These are phyloP conservation scores for Phocoena phocoena DNA, from an alignment of 2,113 vertebrate species.

Conservation along the genomic window DNA sequence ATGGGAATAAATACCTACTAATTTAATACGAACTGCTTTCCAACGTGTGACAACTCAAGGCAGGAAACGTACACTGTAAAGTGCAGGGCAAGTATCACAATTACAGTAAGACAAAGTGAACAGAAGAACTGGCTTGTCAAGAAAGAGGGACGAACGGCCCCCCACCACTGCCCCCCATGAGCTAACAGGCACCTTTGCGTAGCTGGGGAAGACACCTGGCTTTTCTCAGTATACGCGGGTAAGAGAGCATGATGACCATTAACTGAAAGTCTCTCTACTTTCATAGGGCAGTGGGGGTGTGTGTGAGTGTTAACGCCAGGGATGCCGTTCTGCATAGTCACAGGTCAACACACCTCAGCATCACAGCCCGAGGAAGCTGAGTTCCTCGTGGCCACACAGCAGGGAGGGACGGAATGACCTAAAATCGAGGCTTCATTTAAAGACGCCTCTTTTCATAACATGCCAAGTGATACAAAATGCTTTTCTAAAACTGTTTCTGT, in stretches of 20 bases:
- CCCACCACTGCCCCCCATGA: no score
- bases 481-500: background rate
- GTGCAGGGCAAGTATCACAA: background rate
- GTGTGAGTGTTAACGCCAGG: no score
- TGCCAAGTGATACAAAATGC: accelerated
- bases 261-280: background rate
- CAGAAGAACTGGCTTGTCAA: no score
- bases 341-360: no score
- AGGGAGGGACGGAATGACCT: background rate
- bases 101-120: accelerated
- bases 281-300: no score
- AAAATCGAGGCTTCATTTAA: background rate
- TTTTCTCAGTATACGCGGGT: background rate
- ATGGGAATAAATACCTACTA: background rate
- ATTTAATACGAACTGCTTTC: background rate
- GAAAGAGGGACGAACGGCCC: no score
- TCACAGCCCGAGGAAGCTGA: background rate
- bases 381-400: background rate
- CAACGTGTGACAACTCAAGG: background rate
- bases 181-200: background rate
- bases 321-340: no score
- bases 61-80: background rate
- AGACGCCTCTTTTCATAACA: background rate
- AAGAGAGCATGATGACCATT: accelerated
- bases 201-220: background rate